phyloP scores from a whole-genome alignment of 1,140 invertebrate genomes.

The Drosophila lacertosa region DNA sequence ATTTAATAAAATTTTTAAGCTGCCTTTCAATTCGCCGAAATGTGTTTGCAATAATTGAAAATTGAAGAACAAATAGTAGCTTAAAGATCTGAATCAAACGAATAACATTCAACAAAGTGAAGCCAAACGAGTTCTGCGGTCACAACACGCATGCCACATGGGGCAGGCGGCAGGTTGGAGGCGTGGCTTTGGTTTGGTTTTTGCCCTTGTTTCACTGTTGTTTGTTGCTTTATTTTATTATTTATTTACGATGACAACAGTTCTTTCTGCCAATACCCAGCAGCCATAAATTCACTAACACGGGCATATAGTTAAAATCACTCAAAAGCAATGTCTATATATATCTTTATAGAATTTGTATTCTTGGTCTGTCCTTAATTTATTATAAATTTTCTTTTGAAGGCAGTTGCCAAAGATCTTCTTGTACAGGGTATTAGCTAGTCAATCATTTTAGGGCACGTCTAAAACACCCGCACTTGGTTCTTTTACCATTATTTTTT shows the following conservation, averaged over 20 bases:
- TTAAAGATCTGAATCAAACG: constrained; percentile 14
- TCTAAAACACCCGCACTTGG: no score
- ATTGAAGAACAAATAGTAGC: background rate
- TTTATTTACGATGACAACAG: constrained; percentile 65
- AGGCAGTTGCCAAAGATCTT: no score
- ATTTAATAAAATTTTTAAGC: no score
- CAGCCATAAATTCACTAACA: no score
- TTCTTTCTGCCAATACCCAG: constrained; percentile 14
- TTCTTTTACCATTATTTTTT: no score
- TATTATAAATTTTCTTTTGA: no score
- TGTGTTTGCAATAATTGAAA: background rate
- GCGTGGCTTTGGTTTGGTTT: constrained; percentile 1
- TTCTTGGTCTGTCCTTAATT: no score
- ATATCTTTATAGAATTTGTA: no score
- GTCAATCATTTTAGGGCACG: background rate
- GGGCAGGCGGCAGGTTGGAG: constrained; percentile 10
- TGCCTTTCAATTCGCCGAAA: background rate
- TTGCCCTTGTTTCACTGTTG: constrained; percentile 4
- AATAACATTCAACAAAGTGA: constrained; percentile 3
- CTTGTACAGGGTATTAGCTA: background rate
- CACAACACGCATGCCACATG: background rate
- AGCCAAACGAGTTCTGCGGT: background rate
- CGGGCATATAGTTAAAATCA: background rate
- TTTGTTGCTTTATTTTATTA: constrained; percentile 52
- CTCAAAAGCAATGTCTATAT: no score